Evolutionary conservation across 2,113 vertebrate genomes (phyloP).

Genomic region (Notothenia coriiceps): DNA sequence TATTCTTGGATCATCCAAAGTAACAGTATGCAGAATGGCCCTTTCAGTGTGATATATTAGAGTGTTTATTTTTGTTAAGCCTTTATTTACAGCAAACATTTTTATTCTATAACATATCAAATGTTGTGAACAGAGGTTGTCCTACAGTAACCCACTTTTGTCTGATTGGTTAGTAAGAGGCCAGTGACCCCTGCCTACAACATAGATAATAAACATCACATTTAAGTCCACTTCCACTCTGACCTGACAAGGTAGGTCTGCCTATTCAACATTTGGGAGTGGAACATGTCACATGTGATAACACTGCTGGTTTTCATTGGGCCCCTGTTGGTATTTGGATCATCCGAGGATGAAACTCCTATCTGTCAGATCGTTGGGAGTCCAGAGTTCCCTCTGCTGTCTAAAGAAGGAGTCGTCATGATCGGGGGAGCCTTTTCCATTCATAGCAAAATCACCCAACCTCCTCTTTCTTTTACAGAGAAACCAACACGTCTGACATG

Average conservation of each 20-base stretch:
- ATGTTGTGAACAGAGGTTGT: neutral
- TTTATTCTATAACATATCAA: neutral
- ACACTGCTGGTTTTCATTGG: slow-evolving; percentile 16
- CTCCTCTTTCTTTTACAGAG: slow-evolving; percentile 67
- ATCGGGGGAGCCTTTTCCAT: slow-evolving; percentile 84
- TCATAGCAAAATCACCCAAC: slow-evolving; percentile 75
- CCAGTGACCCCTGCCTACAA: neutral
- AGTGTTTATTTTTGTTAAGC: neutral
- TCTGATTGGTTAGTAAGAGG: slow-evolving; percentile 49
- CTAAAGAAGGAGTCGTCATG: slow-evolving; percentile 76
- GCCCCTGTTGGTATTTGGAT: slow-evolving; percentile 32
- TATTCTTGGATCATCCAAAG: neutral
- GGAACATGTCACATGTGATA: slow-evolving; percentile 45
- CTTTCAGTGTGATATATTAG: neutral
- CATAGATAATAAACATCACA: slow-evolving; percentile 32
- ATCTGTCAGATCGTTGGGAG: slow-evolving; percentile 72
- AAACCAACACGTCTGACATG: slow-evolving; percentile 72
- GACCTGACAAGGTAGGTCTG: neutral
- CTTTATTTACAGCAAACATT: neutral
- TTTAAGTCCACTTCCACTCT: neutral
- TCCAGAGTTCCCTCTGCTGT: slow-evolving; percentile 77
- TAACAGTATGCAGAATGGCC: too few relatives aligned
- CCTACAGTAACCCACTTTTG: neutral
- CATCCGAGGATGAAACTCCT: slow-evolving; percentile 32
- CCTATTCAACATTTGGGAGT: neutral